A percentile compares a stretch with the other conserved stretches of the same genome.
phyloP scores from a whole-genome alignment of 2,797 vertebrate species.

The Tauraco hartlaubi region DNA sequence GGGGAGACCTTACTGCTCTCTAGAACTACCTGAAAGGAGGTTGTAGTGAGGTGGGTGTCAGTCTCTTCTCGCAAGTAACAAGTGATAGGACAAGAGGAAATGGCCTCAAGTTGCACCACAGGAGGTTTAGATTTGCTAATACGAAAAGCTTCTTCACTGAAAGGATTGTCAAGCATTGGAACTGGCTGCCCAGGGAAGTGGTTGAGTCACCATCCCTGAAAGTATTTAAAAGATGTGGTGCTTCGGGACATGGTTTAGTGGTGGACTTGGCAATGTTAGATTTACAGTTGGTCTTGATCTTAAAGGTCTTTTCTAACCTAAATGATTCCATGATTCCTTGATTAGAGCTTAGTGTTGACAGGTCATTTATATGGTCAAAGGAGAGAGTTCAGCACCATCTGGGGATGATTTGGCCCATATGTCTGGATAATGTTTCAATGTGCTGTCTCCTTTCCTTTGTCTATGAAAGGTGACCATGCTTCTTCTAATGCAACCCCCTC shows the following conservation, averaged over 20 bases:
- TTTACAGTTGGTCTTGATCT: not conserved
- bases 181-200: not conserved
- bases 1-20: not conserved
- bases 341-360: not conserved
- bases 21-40: not conserved
- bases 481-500: not conserved
- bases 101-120: not conserved
- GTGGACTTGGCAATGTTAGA: not conserved
- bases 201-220: not conserved
- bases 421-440: not conserved
- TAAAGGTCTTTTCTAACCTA: not conserved
- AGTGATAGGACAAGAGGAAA: not conserved
- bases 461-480: not conserved
- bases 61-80: not conserved
- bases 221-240: not conserved
- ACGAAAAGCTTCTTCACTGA: not conserved
- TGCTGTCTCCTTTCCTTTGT: not conserved
- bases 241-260: not conserved
- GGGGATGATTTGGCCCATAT: not conserved
- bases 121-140: not conserved
- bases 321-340: not conserved
- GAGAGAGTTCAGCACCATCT: not conserved
- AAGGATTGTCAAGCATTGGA: not conserved
- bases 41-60: not conserved
- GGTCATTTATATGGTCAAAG: not conserved